Base-by-base conservation (phyloP, 2,888 invertebrate genomes). In the Papilio elwesi region DNA sequence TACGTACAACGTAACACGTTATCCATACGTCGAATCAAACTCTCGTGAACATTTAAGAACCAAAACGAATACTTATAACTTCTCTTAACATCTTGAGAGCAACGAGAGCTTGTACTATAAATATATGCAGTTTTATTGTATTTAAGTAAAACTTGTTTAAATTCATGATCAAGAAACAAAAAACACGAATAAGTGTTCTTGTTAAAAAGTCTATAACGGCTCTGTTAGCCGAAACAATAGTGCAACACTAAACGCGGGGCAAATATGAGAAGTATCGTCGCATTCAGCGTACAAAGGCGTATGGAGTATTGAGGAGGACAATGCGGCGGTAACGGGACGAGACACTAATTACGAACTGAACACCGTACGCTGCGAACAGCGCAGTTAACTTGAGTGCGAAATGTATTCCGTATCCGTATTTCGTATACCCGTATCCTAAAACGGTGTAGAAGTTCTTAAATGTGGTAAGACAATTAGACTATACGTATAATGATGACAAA, bases 311-410 rank as follows among this genome's bases (percentile, higher is more conserved):
- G 89, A 85, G 84, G 87, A 88, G 85, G 87, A 92, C 92, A 91
- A 90, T 90, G 89, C 83, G 85, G 81, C 80, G 80, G 87, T 92
- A 93, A 93, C 92, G 92, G 92, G 87, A 92, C 88, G 80, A 81
- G 87, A 83, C 82, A 89, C 92, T 92, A 81, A 93, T 92, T 91
- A 88, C 89, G 90, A 90, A 88, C 86, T 82, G 87, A 85, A 88
- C 86, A 85, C 86, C 81, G 83, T 84, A 85, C 81, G 81, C 78
- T 75, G 82, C 80, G 77, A 78, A 79, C 79, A 78, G 76, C 75
- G 76, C 73, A 75, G 75, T 78, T 76, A 75, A 79, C 77, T 83
- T 48, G 26, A 65, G 12, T n/a, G 11, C 12, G 55, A 49, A 26
- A 71, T 12, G 82, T 83, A 85, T 79, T 79, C 81, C 81, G 80